Base-by-base conservation (phyloP, 2,113 vertebrate genomes). In the Podarcis muralis region DNA sequence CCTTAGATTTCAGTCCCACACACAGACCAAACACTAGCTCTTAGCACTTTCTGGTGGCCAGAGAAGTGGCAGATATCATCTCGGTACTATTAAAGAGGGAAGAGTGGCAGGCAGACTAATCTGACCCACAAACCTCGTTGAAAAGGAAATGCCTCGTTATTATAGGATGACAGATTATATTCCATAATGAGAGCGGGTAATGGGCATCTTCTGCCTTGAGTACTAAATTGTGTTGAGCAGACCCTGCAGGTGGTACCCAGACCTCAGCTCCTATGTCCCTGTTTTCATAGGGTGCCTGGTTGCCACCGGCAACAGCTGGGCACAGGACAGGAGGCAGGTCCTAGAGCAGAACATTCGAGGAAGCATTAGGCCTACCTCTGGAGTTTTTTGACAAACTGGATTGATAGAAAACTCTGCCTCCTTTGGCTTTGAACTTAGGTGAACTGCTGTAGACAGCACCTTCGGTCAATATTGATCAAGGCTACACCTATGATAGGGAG, bases 401-500 rank as follows among this genome's bases (percentile, higher is more conserved):
- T 30, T 7, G 15, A 23, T 22, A 35, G 1, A 48, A 6, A 8
- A n/a, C 11, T 53, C 37, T 66, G 18, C 37, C n/a, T 65, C n/a
- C 37, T 83, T 27, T 25, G 8, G 35, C 81, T 77, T 22, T 32
- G 35, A 78, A 74, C 87, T 88, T 88, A 62, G 65, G 15, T n/a
- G 40, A 88, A 88, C 75, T 84, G 43, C 32, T 20, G 13, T 11
- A 77, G 62, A 18, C 74, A 88, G 25, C 87, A 69, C 87, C 87
- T 83, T 88, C 30, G n/a, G 81, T 84, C 87, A 88, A 88, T 88
- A 88, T 88, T 88, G 87, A 84, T 69, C 76, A 88, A 88, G 59
- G 81, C 37, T 25, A 35, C 87, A 88, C 87, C 87, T 59, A n/a
- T 23, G 23, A 7, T 2, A 22, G 62, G 65, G 30, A 65, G 72